phyloP scores from a whole-genome alignment of 2,797 vertebrate genomes.

The Coracias cyanogaster region DNA sequence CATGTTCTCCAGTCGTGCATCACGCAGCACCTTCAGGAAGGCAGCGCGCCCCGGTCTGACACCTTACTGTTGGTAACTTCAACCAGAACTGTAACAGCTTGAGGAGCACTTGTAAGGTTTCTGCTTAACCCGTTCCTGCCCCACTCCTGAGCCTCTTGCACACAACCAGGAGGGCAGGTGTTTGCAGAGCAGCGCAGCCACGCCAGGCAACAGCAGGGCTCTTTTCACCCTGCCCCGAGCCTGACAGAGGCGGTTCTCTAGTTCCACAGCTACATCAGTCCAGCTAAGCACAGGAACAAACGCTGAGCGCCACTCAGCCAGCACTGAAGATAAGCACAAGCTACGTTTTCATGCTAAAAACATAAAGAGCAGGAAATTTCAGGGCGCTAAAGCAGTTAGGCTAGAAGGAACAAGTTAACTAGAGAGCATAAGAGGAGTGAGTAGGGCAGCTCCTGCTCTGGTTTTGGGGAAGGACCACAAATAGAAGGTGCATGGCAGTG shows the following conservation, averaged over 20 bases:
- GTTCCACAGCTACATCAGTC: neutral
- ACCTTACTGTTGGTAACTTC: fast-evolving
- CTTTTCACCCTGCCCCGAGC: neutral
- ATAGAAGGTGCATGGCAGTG: neutral
- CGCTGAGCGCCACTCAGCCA: neutral
- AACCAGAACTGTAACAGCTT: neutral
- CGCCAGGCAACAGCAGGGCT: fast-evolving
- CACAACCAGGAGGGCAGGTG: fast-evolving
- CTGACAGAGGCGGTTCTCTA: neutral
- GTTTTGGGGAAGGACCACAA: neutral
- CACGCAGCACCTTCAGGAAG: neutral
- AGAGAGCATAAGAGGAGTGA: neutral
- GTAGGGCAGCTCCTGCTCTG: neutral
- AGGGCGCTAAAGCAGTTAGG: neutral
- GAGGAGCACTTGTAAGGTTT: neutral
- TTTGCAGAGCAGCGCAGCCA: neutral
- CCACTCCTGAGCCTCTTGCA: neutral
- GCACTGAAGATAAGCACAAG: neutral
- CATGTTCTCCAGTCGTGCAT: neutral
- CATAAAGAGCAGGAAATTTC: neutral
- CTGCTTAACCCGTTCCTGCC: neutral
- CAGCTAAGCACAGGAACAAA: neutral
- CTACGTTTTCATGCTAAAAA: neutral
- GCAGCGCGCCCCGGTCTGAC: neutral
- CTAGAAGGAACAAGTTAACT: neutral